Conservation (phyloP, 2,797 vertebrate genomes). For the Phaenicophaeus curvirostris region DNA sequence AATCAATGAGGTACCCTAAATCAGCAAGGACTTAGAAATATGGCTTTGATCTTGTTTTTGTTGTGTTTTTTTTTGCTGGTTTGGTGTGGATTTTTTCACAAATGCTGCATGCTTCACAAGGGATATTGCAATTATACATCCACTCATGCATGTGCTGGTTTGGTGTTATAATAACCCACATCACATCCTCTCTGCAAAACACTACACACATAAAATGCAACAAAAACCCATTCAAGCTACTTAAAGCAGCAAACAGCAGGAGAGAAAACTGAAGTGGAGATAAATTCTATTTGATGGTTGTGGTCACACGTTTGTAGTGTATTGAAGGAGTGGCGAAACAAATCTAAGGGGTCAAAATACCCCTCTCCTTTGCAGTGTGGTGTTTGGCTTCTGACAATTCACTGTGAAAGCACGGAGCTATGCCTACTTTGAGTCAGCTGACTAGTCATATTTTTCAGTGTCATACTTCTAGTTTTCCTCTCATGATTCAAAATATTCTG, state of each 20-base stretch:
- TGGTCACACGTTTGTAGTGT: neutral
- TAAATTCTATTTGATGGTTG: neutral
- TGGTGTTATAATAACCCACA: neutral
- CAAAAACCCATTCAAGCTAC: neutral
- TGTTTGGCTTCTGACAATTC: neutral
- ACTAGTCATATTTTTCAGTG: neutral
- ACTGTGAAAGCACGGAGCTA: neutral
- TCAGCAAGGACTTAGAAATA: neutral
- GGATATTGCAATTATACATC: neutral
- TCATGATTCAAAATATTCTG: neutral
- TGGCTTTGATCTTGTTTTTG: neutral
- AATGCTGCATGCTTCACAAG: neutral
- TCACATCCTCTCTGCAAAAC: neutral
- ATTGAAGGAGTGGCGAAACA: rapidly evolving
- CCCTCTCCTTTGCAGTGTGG: neutral
- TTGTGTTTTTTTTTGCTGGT: neutral
- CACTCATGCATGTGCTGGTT: neutral
- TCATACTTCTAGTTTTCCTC: neutral
- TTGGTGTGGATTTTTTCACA: neutral
- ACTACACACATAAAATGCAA: neutral
- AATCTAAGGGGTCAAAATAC: neutral
- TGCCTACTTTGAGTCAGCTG: neutral
- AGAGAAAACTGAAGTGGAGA: neutral
- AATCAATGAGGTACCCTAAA: neutral
- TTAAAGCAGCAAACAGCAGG: neutral